Base-by-base conservation (phyloP, 2,113 vertebrate species). In the Prietella phreatophila region DNA sequence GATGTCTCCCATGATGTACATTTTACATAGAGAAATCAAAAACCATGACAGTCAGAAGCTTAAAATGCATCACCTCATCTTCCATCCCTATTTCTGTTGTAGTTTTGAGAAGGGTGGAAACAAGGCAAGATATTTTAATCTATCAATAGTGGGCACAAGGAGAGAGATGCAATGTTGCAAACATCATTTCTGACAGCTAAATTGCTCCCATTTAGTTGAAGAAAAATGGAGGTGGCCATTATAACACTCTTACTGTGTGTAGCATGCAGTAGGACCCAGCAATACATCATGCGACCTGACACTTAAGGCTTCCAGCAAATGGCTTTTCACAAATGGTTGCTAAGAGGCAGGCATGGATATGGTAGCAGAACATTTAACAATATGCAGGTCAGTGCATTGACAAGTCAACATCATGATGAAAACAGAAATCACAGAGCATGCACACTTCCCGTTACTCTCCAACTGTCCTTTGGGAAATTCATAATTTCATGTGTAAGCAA, bases 151-250 rank as follows among this genome's bases (percentile, higher is more conserved):
- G 82, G 42, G 67, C 33, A 86, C 55, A 86, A 56, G 56, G 56
- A 84, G 88, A 93, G 87, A 93, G 88, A 93, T 94, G 93, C 81
- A 76, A 89, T 91, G 94, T 93, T 84, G 88, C 92, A 94, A 94
- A 94, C 90, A 86, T 73, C 87, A 85, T 90, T 93, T 92, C 87
- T 94, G 93, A 95, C 88, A 95, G 91, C 91, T 94, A 94, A 95
- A 94, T 94, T 94, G 92, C 89, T 79, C 84, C 85, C 69, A 93
- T 92, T 94, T 92, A 93, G 88, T 84, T 88, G 83, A 61, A 91
- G 79, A 94, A 94, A 91, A 94, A 94, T 84, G 90, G 79, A 84
- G 85, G 89, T 55, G 78, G 82, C 90, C 92, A 92, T 58, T 91
- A 91, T 80, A 94, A 93, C 82, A 92, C 90, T 92, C 92, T 92